A percentile compares a stretch with the other conserved stretches of the same genome.
These are phyloP conservation scores for Halcyon chelicuti DNA, from an alignment of 2,797 vertebrate genomes.

Conservation along the genomic window DNA sequence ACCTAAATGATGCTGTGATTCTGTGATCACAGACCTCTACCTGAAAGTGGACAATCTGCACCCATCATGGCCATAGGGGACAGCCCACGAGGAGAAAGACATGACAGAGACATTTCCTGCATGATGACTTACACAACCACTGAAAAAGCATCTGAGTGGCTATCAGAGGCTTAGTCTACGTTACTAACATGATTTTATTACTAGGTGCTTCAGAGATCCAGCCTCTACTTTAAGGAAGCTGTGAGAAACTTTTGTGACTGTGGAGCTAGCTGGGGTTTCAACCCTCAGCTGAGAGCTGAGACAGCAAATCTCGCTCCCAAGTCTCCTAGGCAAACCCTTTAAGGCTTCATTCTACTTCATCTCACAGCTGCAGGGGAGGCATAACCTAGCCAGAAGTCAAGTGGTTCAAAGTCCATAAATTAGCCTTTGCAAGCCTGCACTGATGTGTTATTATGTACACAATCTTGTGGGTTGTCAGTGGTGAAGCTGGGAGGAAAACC, in stretches of 20 bases:
- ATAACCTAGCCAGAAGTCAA: background rate
- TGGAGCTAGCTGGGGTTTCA: background rate
- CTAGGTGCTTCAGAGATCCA: background rate
- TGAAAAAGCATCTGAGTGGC: background rate
- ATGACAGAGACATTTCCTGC: background rate
- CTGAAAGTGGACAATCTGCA: background rate
- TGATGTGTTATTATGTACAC: background rate
- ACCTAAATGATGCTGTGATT: too few relatives aligned
- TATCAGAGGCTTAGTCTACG: background rate
- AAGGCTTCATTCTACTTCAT: background rate
- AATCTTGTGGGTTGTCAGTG: background rate
- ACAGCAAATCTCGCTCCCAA: background rate
- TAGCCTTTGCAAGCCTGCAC: background rate
- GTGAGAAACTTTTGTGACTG: background rate
- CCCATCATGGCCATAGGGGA: background rate
- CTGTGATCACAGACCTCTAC: background rate
- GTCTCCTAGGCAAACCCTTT: background rate
- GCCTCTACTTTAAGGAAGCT: background rate
- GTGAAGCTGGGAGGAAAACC: background rate
- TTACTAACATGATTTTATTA: background rate
- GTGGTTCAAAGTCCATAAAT: background rate
- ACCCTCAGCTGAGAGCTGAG: background rate
- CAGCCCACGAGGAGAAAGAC: background rate
- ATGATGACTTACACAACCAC: background rate
- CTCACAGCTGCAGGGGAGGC: background rate